Evolutionary conservation across 2,888 invertebrate genomes (phyloP).

Genomic region (Acronicta leporina): DNA sequence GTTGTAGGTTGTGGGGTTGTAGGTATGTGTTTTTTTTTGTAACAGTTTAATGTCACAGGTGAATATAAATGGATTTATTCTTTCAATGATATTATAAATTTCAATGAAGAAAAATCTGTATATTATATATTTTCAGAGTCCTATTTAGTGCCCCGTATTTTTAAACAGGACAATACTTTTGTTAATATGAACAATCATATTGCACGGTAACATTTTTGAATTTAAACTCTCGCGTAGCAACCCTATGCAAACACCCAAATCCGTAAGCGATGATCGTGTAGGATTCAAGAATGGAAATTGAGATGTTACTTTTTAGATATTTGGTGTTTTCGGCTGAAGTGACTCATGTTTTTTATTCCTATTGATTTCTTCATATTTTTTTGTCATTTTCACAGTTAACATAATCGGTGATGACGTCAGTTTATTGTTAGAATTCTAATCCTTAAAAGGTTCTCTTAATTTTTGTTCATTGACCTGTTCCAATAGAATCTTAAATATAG

Average conservation of each 20-base stretch:
- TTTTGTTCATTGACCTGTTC: slow-evolving; percentile 15
- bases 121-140: too few species aligned
- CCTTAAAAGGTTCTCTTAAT: slow-evolving; percentile 41
- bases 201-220: too few species aligned
- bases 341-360: slow-evolving; percentile 50
- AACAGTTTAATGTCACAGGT: background rate
- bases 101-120: too few species aligned
- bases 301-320: slow-evolving; percentile 60
- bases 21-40: slow-evolving; percentile 23
- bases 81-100: background rate
- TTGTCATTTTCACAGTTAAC: slow-evolving; percentile 54
- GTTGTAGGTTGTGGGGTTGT: slow-evolving; percentile 18
- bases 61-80: background rate
- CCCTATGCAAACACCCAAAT: slow-evolving; percentile 44
- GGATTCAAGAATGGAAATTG: slow-evolving; percentile 70
- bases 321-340: slow-evolving; percentile 44
- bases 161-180: too few species aligned
- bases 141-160: too few species aligned
- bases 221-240: slow-evolving; percentile 6
- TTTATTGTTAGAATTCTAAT: slow-evolving; percentile 29
- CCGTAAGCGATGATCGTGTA: slow-evolving; percentile 71
- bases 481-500: background rate
- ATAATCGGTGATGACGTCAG: slow-evolving; percentile 46
- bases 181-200: too few species aligned
- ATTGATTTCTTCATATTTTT: slow-evolving; percentile 47